Percentiles rank a stretch among this genome's conserved stretches.
Evolutionary conservation across 2,888 invertebrate genomes (phyloP).

Genomic region (Drosophila lacicola): DNA sequence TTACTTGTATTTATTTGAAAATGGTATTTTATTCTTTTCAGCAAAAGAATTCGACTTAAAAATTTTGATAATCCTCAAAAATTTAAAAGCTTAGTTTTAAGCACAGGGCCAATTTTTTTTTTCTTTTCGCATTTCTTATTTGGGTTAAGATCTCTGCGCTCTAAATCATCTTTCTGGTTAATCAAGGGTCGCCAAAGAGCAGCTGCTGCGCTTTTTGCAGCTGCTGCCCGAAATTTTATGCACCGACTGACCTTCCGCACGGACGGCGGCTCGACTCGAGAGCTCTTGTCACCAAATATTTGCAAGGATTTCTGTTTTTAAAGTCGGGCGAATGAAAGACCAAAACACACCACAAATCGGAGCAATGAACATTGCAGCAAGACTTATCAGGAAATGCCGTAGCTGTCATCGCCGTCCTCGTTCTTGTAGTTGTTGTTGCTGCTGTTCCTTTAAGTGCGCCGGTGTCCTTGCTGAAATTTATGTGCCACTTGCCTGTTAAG

Average conservation of each 20-base stretch:
- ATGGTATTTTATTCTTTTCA: too few species aligned
- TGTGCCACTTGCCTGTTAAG: slow-evolving; percentile 73
- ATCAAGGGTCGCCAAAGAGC: slow-evolving; percentile 19
- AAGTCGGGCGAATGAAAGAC: background rate
- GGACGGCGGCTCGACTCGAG: slow-evolving; percentile 34
- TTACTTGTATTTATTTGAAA: too few species aligned
- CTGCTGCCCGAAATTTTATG: slow-evolving; percentile 49
- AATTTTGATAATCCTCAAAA: background rate
- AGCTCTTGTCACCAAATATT: slow-evolving; percentile 60
- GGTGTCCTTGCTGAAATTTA: slow-evolving; percentile 75
- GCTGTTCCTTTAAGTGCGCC: slow-evolving; percentile 43
- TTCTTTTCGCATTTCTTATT: slow-evolving; percentile 8
- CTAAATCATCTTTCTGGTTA: slow-evolving; percentile 11
- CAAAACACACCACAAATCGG: slow-evolving; percentile 29
- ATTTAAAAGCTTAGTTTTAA: background rate
- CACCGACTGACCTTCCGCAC: slow-evolving; percentile 55
- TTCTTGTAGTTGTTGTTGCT: slow-evolving; percentile 16
- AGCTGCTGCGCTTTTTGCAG: slow-evolving; percentile 32
- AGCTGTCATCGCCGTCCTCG: slow-evolving; percentile 35
- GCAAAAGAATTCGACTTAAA: background rate
- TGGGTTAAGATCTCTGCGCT: slow-evolving; percentile 25
- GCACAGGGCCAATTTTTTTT: background rate
- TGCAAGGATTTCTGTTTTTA: slow-evolving; percentile 42
- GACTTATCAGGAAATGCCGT: slow-evolving; percentile 52
- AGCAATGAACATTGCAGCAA: slow-evolving; percentile 50